Percentiles rank a stretch among this genome's conserved stretches.
Evolutionary conservation across 37 sponge, comb jelly and placozoan species (phyloP).

Genomic region (Spongilla lacustris): DNA sequence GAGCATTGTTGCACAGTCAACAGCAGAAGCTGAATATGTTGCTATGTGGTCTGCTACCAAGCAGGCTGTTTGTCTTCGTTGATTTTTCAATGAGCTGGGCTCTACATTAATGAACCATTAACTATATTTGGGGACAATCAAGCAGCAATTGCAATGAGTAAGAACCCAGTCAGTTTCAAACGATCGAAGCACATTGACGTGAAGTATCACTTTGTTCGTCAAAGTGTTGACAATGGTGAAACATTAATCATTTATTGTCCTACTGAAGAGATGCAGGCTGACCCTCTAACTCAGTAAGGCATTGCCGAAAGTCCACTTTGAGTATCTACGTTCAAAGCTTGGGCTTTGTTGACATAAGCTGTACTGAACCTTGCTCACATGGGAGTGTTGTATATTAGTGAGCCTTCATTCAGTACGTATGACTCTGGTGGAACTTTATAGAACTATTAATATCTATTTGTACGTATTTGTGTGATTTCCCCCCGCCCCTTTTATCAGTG

Average conservation of each 20-base stretch:
- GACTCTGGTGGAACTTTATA: not conserved
- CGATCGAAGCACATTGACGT: slow-evolving; percentile 48
- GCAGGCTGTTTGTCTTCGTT: slow-evolving; percentile 41
- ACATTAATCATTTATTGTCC: slow-evolving; percentile 40
- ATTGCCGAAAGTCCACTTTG: slow-evolving; percentile 31
- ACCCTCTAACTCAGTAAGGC: slow-evolving; percentile 41
- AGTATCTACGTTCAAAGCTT: not conserved
- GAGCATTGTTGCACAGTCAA: slow-evolving; percentile 30
- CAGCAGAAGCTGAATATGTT: slow-evolving; percentile 43
- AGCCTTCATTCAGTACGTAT: not conserved
- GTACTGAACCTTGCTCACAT: not conserved
- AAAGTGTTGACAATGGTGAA: slow-evolving; percentile 15
- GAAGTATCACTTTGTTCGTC: slow-evolving; percentile 45
- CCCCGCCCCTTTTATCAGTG: not conserved
- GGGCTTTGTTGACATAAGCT: not conserved
- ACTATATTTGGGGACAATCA: slow-evolving; percentile 57
- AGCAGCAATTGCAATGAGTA: slow-evolving; percentile 52
- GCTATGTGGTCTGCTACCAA: slow-evolving; percentile 37
- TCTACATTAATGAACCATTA: not conserved
- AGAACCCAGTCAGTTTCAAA: slow-evolving; percentile 25
- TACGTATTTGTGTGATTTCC: not conserved
- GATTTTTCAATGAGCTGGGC: slow-evolving; percentile 21
- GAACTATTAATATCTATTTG: not conserved
- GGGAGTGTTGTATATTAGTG: not conserved
- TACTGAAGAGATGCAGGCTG: slow-evolving; percentile 40